Evolutionary conservation across 1,140 invertebrate species (phyloP).

Genomic region (Drosophila littoralis): DNA sequence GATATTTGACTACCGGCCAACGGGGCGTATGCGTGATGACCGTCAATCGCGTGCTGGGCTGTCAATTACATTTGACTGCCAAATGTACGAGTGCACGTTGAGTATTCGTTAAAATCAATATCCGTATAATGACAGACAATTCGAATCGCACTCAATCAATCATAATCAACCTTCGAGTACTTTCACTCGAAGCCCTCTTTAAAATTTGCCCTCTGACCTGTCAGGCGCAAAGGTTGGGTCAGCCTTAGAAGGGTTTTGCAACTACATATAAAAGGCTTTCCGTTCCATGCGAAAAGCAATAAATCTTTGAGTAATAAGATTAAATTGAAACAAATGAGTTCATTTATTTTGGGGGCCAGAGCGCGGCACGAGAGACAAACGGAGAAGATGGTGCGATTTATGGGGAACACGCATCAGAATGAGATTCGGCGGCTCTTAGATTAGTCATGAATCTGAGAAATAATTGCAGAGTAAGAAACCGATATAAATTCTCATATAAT

Average conservation of each 20-base stretch:
- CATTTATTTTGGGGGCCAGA: slow-evolving; percentile 62
- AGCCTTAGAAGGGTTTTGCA: slow-evolving; percentile 12
- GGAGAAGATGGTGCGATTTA: slow-evolving; percentile 13
- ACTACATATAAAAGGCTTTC: slow-evolving; percentile 55
- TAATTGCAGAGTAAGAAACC: background rate
- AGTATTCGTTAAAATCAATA: slow-evolving; percentile 67
- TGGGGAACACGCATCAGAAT: background rate
- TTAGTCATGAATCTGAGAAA: slow-evolving; percentile 3
- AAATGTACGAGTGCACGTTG: slow-evolving; percentile 48
- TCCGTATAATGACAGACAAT: slow-evolving; percentile 45
- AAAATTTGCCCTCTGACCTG: slow-evolving; percentile 41
- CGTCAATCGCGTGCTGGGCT: slow-evolving; percentile 34
- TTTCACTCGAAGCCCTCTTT: slow-evolving; percentile 58
- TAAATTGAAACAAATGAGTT: slow-evolving; percentile 81
- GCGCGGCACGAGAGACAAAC: slow-evolving; percentile 27
- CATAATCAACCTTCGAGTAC: slow-evolving; percentile 73
- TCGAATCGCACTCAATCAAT: slow-evolving; percentile 75
- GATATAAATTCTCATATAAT: slow-evolving; percentile 2
- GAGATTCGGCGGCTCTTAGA: background rate
- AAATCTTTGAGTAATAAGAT: slow-evolving; percentile 76
- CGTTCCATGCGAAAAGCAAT: slow-evolving; percentile 70
- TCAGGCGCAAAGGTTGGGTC: slow-evolving; percentile 18
- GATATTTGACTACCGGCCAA: slow-evolving; percentile 51
- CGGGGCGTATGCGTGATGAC: slow-evolving; percentile 59
- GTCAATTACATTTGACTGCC: slow-evolving; percentile 62